These are phyloP conservation scores for Heliconius congener DNA, from an alignment of 1,140 invertebrate genomes.

Conservation along the genomic window DNA sequence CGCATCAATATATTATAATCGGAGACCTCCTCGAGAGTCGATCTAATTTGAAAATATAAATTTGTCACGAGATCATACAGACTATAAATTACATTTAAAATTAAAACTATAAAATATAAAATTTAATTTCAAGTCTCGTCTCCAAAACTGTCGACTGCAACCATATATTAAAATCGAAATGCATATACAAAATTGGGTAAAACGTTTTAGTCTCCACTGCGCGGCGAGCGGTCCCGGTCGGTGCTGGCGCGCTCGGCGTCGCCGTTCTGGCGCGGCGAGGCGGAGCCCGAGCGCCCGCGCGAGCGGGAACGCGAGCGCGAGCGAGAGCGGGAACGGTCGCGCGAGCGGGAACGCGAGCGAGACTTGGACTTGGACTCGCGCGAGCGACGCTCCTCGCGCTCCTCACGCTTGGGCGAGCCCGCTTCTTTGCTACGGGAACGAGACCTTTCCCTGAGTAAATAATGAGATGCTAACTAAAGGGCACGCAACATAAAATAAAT, in stretches of 20 bases:
- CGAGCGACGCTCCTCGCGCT: constrained; percentile 50
- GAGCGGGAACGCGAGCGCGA: constrained; percentile 49
- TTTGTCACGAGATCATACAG: constrained; percentile 35
- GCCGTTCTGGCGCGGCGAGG: constrained; percentile 69
- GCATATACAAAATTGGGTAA: background rate
- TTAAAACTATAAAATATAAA: constrained; percentile 3
- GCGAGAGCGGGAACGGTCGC: constrained; percentile 56
- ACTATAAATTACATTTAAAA: constrained; percentile 19
- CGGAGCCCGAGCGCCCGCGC: constrained; percentile 61
- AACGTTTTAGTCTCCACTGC: constrained; percentile 62
- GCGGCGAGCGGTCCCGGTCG: constrained; percentile 59
- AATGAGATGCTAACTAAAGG: constrained; percentile 11
- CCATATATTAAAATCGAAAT: background rate
- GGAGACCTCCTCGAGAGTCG: background rate
- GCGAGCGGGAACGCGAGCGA: constrained; percentile 54
- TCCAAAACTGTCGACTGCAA: background rate
- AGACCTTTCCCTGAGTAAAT: constrained; percentile 70
- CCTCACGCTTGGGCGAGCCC: constrained; percentile 68
- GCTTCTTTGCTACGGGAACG: constrained; percentile 78
- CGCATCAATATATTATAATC: background rate
- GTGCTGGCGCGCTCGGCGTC: constrained; percentile 58
- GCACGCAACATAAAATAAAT: constrained; percentile 2
- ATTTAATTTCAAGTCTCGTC: constrained; percentile 7
- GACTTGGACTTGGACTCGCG: constrained; percentile 67
- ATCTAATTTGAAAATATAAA: constrained; percentile 7